A percentile compares a stretch with the other conserved stretches of the same genome.
phyloP scores from a whole-genome alignment of 2,888 invertebrate species.

The Eupithecia dodoneata region DNA sequence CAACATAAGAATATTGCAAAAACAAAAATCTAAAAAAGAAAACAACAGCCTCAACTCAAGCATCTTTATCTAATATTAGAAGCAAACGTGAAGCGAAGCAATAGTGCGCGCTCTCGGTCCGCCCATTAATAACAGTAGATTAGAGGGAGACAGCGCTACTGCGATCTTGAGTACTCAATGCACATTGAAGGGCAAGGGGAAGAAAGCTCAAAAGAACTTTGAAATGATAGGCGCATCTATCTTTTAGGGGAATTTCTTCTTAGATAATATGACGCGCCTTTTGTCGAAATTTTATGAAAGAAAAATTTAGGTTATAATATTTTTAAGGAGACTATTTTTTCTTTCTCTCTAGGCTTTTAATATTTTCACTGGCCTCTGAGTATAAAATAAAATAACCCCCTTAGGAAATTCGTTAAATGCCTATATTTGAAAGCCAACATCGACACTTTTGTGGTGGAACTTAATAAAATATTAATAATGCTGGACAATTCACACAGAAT shows the following conservation, averaged over 20 bases:
- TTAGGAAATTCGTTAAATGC: not conserved
- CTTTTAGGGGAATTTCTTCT: constrained; percentile 3
- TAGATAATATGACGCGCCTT: not conserved
- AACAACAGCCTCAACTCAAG: not conserved
- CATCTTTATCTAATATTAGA: constrained; percentile 2
- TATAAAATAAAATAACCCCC: not conserved
- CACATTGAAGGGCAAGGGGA: constrained; percentile 27
- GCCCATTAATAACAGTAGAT: constrained; percentile 71
- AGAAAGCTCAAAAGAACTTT: constrained; percentile 12
- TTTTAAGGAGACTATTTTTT: too few relatives aligned
- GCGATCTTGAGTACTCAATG: constrained; percentile 21
- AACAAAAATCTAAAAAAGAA: not conserved
- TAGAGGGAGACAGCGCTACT: constrained; percentile 63
- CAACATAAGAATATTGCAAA: not conserved
- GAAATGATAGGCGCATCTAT: not conserved
- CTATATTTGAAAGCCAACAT: not conserved
- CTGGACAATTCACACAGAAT: too few relatives aligned
- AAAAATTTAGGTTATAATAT: not conserved
- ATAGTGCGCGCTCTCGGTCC: constrained; percentile 66
- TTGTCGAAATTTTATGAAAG: not conserved
- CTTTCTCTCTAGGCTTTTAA: not conserved
- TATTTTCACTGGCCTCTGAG: not conserved
- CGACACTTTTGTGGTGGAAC: not conserved
- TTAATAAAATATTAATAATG: not conserved
- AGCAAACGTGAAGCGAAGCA: constrained; percentile 33